phyloP scores from a whole-genome alignment of 2,888 invertebrate genomes.

The Polyommatus iphigenia region DNA sequence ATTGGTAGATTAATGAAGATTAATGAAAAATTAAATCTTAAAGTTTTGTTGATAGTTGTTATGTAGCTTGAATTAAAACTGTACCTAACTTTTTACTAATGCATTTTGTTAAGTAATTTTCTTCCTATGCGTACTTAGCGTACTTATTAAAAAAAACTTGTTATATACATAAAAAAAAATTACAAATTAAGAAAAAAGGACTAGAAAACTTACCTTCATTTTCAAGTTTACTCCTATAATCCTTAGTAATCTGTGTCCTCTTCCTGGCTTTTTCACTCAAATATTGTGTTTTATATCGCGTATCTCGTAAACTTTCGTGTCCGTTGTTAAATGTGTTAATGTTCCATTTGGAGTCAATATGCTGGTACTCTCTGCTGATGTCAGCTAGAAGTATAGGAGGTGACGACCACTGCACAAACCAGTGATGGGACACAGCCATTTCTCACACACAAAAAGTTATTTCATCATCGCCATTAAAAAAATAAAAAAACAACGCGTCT shows the following conservation, averaged over 20 bases:
- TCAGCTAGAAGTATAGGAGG: conserved; percentile 63
- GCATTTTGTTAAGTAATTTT: background rate
- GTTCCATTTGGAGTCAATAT: conserved; percentile 56
- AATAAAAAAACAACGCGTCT: background rate
- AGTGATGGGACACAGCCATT: conserved; percentile 75
- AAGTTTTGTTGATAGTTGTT: too few relatives aligned
- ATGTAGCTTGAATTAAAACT: too few relatives aligned
- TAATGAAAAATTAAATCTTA: too few relatives aligned
- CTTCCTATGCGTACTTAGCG: background rate
- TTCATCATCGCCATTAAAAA: conserved; percentile 28
- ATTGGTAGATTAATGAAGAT: background rate
- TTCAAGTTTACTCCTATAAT: background rate
- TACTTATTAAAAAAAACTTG: background rate
- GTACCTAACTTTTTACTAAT: too few relatives aligned
- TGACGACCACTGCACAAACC: conserved; percentile 74
- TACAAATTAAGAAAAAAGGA: background rate
- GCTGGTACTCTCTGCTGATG: conserved; percentile 58
- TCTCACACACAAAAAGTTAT: conserved; percentile 33
- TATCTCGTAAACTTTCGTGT: background rate
- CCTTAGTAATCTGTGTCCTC: background rate
- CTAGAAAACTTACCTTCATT: conserved; percentile 7
- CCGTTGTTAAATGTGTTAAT: conserved; percentile 25
- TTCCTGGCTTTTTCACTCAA: conserved; percentile 1
- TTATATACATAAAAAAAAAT: background rate
- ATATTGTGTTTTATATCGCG: background rate